Base-by-base conservation (phyloP, 1,140 invertebrate species). In the Drosophila sp. region DNA sequence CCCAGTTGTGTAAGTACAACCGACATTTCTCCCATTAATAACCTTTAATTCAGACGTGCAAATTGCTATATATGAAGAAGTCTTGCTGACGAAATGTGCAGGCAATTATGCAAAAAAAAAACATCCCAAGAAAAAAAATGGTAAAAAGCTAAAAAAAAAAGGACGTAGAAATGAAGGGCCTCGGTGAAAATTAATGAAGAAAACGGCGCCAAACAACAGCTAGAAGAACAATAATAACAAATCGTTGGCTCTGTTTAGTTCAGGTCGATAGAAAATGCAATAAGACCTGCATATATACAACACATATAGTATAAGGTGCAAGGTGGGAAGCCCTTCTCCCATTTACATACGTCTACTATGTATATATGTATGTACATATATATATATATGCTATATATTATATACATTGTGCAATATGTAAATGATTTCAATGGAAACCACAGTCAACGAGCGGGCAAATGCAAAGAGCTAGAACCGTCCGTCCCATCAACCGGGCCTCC, bases 401-500 rank as follows among this genome's bases (percentile, higher is more conserved):
- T 64, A 2, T 60, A 77, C 62, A 83, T 77, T 80, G 38, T 71
- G 72, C 80, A 66, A 87, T 89, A 87, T 87, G 83, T 80, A 87
- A 87, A 87, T 87, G 84, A 87, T 89, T 87, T 87, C 83, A 89
- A 84, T 87, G 80, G 84, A 87, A 87, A 72, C 64, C 75, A 66
- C 63, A 60, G 54, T 35, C 66, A 54, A 66, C 68, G 27, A 40
- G 35, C 11, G 32, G 41, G 61, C 41, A 44, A 61, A 68, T 70
- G 77, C 60, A 33, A 33, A 33, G 32, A 33, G 29, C 29, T 32
- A 32, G 27, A 32, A 57, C 23, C 44, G 7, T 47, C 4, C 4
- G 44, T 10, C 40, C 40, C 40, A 7, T 17, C 72, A 61, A 47
- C 71, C 30, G 2, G 30, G 30, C 2, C 30, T 10, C 35, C 2